Conservation (phyloP, 2,888 invertebrate species). For the Acleris sparsana region DNA sequence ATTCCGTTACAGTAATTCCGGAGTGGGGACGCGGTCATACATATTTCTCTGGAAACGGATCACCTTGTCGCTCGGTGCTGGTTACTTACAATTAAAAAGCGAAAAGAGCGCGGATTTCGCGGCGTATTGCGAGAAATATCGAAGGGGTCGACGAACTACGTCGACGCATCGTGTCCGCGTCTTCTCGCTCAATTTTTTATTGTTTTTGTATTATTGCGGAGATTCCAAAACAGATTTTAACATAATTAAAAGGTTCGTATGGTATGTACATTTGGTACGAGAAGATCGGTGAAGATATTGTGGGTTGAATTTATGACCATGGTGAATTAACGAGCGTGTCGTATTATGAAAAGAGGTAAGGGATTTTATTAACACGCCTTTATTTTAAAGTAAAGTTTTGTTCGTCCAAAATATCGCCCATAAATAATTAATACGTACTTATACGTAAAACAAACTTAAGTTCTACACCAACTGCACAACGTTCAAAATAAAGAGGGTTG, state of each 20-base stretch:
- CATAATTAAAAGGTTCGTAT: conserved; percentile 38
- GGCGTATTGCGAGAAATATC: conserved; percentile 82
- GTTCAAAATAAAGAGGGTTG: neutral
- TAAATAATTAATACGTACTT: neutral
- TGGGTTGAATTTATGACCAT: conserved; percentile 32
- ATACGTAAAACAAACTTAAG: too few relatives aligned
- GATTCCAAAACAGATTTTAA: conserved; percentile 60
- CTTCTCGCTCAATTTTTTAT: conserved; percentile 69
- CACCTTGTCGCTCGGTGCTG: conserved; percentile 76
- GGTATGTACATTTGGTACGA: conserved; percentile 34
- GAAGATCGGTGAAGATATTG: conserved; percentile 32
- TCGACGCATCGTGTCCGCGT: conserved; percentile 78
- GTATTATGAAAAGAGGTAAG: conserved; percentile 21
- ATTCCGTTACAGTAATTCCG: conserved; percentile 77
- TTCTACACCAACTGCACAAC: too few relatives aligned
- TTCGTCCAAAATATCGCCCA: neutral
- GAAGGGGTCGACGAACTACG: conserved; percentile 78
- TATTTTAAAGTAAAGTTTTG: neutral
- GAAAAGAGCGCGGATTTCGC: conserved; percentile 79
- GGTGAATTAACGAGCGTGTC: conserved; percentile 34
- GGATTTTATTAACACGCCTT: conserved; percentile 7
- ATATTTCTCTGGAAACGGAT: conserved; percentile 76
- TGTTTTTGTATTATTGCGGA: conserved; percentile 65
- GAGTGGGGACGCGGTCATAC: conserved; percentile 62
- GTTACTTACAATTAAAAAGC: conserved; percentile 81